Evolutionary conservation across 2,113 vertebrate species (phyloP), one percentile per base, ranked within the genome.

Genomic region (Hippocampus abdominalis): DNA sequence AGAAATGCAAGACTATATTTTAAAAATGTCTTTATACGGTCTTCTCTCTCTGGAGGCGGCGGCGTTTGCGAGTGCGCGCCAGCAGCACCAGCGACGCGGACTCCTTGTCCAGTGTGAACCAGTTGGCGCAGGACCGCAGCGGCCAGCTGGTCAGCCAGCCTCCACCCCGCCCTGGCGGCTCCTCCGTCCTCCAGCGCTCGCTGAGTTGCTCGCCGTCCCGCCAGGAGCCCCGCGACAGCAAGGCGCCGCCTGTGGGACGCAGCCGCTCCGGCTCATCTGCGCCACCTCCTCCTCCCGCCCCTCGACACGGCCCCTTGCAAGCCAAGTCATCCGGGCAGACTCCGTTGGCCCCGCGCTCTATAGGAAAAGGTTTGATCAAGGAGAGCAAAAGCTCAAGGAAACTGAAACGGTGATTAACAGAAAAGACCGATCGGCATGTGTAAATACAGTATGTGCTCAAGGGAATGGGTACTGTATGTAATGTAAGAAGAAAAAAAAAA

Each of bases 11-110:
- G 10, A 3, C 3, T 44, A 44, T 44, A 23, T 23, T 54, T n/a
- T 54, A 16, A 20, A 21, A 60, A 36, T 4, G 9, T 53, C 9
- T 40, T 44, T 13, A 39, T 15, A 7, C 7, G 4, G 16, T 49
- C 21, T 42, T 48, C 0, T 40, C 72, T 71, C 79, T 18, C 36
- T 29, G 18, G 62, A 93, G 92, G 56, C 84, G 95, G 64, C 94
- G 95, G 73, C 94, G 95, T 76, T 93, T 96, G 76, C 93, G 92
- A 90, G 95, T 98, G 78, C 93, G 98, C 18, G 95, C 95, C 68
- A 97, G 94, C 80, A 97, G 96, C 92, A 97, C 92, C 72, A 97
- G 95, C 0, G 96, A 99, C 32, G 95, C 96, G 16, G 97, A 98
- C 88, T 96, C 98, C 82, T 93, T 98, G 71, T 95, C 95, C 78